A percentile compares a stretch with the other conserved stretches of the same genome.
Conservation (phyloP, 2,888 invertebrate species). For the Drosophila quinaria region DNA sequence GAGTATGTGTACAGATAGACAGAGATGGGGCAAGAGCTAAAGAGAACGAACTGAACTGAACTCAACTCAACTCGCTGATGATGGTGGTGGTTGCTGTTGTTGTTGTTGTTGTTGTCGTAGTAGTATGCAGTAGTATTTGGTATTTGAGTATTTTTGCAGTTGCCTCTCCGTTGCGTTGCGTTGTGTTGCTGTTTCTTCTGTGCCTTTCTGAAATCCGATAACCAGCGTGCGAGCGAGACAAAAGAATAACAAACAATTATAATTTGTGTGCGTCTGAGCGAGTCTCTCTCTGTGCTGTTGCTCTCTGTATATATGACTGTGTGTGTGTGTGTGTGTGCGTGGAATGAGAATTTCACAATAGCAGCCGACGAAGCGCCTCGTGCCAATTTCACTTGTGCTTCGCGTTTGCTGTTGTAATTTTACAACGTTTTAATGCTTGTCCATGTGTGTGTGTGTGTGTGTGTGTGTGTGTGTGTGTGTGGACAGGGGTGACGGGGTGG, state of each 20-base stretch:
- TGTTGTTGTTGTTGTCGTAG: slow-evolving; percentile 47
- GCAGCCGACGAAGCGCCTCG: slow-evolving; percentile 55
- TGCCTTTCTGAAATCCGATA: slow-evolving; percentile 77
- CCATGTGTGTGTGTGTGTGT: slow-evolving; percentile 13
- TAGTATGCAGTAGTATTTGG: slow-evolving; percentile 77
- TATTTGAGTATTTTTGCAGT: slow-evolving; percentile 34
- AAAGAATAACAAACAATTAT: slow-evolving; percentile 81
- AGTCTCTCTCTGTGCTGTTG: slow-evolving; percentile 35
- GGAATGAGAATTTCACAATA: slow-evolving; percentile 78
- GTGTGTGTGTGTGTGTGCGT: slow-evolving; percentile 40
- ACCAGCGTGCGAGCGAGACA: slow-evolving; percentile 74
- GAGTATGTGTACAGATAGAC: slow-evolving; percentile 16
- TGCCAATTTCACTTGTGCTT: slow-evolving; percentile 75
- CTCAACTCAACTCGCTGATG: slow-evolving; percentile 30
- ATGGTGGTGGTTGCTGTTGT: slow-evolving; percentile 22
- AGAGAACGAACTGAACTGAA: slow-evolving; percentile 36
- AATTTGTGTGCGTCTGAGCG: slow-evolving; percentile 63
- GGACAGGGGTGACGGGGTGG: slow-evolving; percentile 4
- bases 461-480: slow-evolving; percentile 1
- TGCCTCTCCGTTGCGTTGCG: slow-evolving; percentile 18
- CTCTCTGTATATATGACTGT: slow-evolving; percentile 10
- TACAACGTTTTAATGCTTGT: slow-evolving; percentile 45
- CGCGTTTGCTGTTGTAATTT: slow-evolving; percentile 55
- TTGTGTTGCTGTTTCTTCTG: slow-evolving; percentile 55
- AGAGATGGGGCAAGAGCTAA: background rate